A percentile compares a stretch with the other conserved stretches of the same genome.
Conservation (phyloP, 2,888 invertebrate genomes). For the Tuberolachnus salignus region DNA sequence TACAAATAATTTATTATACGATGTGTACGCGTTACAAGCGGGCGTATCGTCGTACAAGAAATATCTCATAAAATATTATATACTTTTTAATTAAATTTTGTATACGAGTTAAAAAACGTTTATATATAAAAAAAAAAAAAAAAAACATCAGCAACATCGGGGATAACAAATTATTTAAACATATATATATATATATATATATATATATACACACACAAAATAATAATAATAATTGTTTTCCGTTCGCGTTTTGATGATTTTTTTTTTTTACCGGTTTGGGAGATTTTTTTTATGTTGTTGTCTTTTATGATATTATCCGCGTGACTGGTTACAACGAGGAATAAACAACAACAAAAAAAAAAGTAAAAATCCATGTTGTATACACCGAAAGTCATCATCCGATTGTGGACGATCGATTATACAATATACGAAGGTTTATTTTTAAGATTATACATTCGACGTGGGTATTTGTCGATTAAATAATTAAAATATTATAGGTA, state of each 20-base stretch:
- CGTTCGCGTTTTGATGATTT: conserved; percentile 19
- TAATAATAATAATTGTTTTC: conserved; percentile 18
- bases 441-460: no score
- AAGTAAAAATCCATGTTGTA: conserved; percentile 2
- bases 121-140: neutral
- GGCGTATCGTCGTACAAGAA: neutral
- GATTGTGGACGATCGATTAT: neutral
- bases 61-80: conserved; percentile 1
- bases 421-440: no score
- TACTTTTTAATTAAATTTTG: conserved; percentile 32
- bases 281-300: neutral
- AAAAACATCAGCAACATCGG: neutral
- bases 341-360: conserved; percentile 3
- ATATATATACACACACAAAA: no score
- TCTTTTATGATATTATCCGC: conserved; percentile 36
- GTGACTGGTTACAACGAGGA: conserved; percentile 13
- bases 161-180: conserved; percentile 9
- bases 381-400: neutral
- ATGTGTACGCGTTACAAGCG: no score
- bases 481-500: no score
- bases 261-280: conserved; percentile 6
- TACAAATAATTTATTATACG: no score
- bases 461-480: no score
- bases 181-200: no score
- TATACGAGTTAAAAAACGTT: conserved; percentile 6